Conservation (phyloP, 2,797 vertebrate genomes). For the Myotis planiceps region DNA sequence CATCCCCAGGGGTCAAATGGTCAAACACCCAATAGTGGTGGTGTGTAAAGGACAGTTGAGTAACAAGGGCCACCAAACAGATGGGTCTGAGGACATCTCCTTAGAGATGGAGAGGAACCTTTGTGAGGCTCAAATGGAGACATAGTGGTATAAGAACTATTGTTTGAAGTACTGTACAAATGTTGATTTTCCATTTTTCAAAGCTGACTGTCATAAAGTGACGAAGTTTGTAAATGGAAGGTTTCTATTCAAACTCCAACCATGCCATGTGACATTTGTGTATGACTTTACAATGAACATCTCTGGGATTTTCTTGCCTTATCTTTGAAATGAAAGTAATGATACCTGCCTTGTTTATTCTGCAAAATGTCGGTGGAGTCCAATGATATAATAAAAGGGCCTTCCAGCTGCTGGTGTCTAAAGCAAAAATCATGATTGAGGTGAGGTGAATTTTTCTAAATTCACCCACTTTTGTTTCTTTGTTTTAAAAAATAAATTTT, state of each 20-base stretch:
- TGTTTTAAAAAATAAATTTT: neutral
- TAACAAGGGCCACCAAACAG: neutral
- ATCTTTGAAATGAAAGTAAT: neutral
- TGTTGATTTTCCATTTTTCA: conserved; percentile 9
- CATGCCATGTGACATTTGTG: neutral
- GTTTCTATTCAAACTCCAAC: neutral
- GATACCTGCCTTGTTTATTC: neutral
- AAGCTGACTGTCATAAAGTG: neutral
- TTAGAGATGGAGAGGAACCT: neutral
- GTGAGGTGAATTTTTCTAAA: neutral
- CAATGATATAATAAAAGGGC: neutral
- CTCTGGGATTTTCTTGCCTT: neutral
- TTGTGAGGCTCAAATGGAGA: neutral
- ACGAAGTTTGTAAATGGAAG: neutral
- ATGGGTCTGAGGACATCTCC: neutral
- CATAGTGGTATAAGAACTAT: neutral
- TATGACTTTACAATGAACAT: neutral
- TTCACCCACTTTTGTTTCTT: neutral
- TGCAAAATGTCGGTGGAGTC: neutral
- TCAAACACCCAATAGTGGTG: neutral
- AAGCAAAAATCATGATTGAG: neutral
- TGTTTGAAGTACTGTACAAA: neutral
- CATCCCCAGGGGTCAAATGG: neutral
- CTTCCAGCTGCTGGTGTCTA: neutral
- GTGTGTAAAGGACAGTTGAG: neutral